Evolutionary conservation across 37 sponge, comb jelly and placozoan genomes (phyloP), one percentile per base, ranked within the genome.

Genomic region (Tethya wilhelma): DNA sequence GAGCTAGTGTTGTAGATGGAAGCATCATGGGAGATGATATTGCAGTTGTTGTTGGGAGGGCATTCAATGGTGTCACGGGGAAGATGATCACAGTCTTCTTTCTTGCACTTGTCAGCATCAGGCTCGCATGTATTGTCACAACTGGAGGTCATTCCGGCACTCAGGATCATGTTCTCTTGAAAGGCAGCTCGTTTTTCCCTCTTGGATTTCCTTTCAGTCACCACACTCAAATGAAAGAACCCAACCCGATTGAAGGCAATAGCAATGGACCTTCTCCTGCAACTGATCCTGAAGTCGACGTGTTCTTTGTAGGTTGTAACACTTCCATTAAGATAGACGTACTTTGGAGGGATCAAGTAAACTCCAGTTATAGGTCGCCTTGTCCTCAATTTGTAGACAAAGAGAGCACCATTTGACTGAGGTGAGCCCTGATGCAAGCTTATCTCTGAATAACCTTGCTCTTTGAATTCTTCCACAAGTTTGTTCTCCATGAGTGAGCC

Each of bases 21-120:
- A 32, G 66, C 66, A 64, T 64, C 66, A 64, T 64, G 34, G 3
- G 66, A 64, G 28, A 64, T 64, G 36, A 64, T 29, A 30, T 64
- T 29, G 66, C 66, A 64, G 34, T 64, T 32, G 66, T 64, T 64
- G 2, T 31, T 64, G 17, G 66, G 66, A 31, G 66, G 66, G 34
- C 66, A 64, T 2, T 64, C 66, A 2, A 64, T 9, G 19, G 37
- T 64, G 8, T 4, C 66, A 5, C 34, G 37, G 31, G 37, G 37
- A 2, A 5, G 37, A 29, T 31, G 34, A 2, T 31, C 8, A 7
- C 34, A 64, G 36, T 2, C 4, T 4, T 3, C 3, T 29, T 5
- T 64, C 53, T 9, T 9, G 53, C 53, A 49, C 53, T 9, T 49
- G 9, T 49, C 14, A 4, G 3, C 36, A 28, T 64, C 8, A 9